Evolutionary conservation across 2,113 vertebrate genomes (phyloP).

Genomic region (Aegotheles bennettii): DNA sequence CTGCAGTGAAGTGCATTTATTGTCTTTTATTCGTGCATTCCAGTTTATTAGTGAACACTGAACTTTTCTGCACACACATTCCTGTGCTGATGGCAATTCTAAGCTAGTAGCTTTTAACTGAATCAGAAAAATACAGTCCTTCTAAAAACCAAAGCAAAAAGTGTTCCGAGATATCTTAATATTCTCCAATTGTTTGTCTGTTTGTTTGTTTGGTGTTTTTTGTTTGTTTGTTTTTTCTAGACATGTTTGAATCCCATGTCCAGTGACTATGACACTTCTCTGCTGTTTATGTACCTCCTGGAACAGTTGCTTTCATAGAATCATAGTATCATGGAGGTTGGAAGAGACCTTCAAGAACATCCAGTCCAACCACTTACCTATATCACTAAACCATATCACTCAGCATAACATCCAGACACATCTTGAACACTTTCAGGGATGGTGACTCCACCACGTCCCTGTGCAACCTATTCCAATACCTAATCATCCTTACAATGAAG

Average conservation of each 20-base stretch:
- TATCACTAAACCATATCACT: no score
- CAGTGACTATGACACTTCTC: not conserved
- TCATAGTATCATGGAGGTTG: no score
- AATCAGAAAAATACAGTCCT: not conserved
- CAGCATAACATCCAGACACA: no score
- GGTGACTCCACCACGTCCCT: no score
- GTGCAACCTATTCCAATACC: no score
- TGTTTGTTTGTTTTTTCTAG: not conserved
- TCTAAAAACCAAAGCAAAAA: not conserved
- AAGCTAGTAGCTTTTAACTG: not conserved
- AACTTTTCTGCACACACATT: not conserved
- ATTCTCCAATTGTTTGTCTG: not conserved
- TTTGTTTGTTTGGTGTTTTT: no score
- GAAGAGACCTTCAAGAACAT: no score
- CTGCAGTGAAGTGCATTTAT: constrained; percentile 7
- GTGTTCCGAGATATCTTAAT: not conserved
- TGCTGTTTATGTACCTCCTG: not conserved
- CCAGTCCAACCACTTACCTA: no score
- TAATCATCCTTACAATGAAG: no score
- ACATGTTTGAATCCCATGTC: not conserved
- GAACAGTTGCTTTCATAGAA: no score
- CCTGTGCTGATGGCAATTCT: not conserved
- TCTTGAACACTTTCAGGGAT: no score
- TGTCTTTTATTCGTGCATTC: not conserved
- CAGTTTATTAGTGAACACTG: not conserved